phyloP scores from a whole-genome alignment of 2,797 vertebrate genomes.

The Lophius americanus region DNA sequence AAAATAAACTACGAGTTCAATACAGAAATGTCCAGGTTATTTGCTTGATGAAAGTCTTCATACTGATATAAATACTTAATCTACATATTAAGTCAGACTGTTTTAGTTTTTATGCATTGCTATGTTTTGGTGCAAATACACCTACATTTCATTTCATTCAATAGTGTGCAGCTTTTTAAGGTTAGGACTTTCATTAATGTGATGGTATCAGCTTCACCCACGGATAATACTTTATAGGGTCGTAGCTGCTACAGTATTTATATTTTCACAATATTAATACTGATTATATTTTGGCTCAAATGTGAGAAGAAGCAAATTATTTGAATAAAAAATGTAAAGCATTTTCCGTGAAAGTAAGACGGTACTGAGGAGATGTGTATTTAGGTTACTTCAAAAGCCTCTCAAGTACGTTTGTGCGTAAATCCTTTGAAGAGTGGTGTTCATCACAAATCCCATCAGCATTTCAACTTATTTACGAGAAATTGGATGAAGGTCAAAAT shows the following conservation, averaged over 20 bases:
- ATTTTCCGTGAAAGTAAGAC: background rate
- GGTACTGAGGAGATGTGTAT: background rate
- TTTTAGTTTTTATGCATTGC: background rate
- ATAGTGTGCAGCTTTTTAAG: background rate
- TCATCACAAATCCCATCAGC: background rate
- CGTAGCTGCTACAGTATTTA: slow-evolving; percentile 1
- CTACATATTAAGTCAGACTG: background rate
- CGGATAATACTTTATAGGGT: background rate
- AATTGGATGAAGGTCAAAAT: background rate
- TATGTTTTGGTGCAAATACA: background rate
- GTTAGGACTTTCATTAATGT: background rate
- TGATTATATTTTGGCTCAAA: background rate
- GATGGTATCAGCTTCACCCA: background rate
- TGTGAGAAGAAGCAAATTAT: background rate
- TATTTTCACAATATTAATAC: background rate
- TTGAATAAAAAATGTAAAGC: background rate
- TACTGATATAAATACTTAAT: background rate
- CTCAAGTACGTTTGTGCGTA: slow-evolving; percentile 8
- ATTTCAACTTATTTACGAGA: background rate
- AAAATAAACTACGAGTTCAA: background rate
- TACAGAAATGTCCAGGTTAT: background rate
- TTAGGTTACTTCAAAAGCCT: background rate
- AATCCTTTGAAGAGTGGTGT: background rate
- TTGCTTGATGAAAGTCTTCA: background rate
- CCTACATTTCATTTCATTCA: background rate